Base-by-base conservation (phyloP, 1,140 invertebrate species). In the Drosophila bocqueti region DNA sequence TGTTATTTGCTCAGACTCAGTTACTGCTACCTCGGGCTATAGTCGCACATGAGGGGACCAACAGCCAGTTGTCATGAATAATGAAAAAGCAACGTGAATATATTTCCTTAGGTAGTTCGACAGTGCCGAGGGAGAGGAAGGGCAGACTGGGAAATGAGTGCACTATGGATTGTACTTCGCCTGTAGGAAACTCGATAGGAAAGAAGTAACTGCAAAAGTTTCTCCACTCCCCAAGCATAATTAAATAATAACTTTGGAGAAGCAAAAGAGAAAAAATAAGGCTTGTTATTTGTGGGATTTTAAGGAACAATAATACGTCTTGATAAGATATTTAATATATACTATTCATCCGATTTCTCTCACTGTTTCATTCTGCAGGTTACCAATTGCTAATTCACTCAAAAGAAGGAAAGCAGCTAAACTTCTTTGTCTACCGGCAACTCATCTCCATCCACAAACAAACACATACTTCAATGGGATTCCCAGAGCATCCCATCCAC, bases 61-160 rank as follows among this genome's bases (percentile, higher is more conserved):
- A 34, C 61, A 90, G 78, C 75, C 78, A 90, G 85, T 85, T 82
- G 85, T 91, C 85, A 90, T 90, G 85, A 90, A 90, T 90, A 90
- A 90, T 90, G 85, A 90, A 90, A 91, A 85, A 82, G 85, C 78
- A 74, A 86, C 79, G 85, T 85, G 86, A 85, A 90, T 90, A 82
- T 78, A 85, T 91, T 90, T 90, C 72, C 66, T 79, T 78, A 62
- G 63, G 61, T 76, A 26, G 45, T 66, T 60, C 29, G 29, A 6
- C 52, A 50, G 60, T 42, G 40, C 40, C 52, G 5, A 4, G 71
- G 50, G 73, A 34, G 13, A 11, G 40, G n/a, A 21, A 3, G 16
- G 40, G 21, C 5, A 11, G 55, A 26, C 18, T 34, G 55, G 13
- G 18, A 55, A 38, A 38, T 43, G 46, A 69, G 61, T 34, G 38